Percentiles rank a stretch among this genome's conserved stretches.
Evolutionary conservation across 53 echinoderm and acorn worm species (phyloP).

Genomic region (Antedon mediterranea): DNA sequence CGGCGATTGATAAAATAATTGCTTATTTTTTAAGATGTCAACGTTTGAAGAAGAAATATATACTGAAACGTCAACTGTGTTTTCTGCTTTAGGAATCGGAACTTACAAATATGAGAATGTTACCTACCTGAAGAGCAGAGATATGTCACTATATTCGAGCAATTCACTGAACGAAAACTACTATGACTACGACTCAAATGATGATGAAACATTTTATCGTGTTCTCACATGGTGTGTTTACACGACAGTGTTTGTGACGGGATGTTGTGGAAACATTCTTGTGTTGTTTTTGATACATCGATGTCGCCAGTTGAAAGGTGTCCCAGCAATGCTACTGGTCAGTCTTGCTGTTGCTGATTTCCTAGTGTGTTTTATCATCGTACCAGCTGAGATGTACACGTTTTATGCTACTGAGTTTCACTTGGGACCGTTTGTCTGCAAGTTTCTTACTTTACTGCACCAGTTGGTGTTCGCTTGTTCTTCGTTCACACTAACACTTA

Average conservation of each 20-base stretch:
- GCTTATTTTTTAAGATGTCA: not conserved
- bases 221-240: slow-evolving; percentile 28
- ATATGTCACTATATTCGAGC: not conserved
- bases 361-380: slow-evolving; percentile 26
- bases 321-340: slow-evolving; percentile 42
- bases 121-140: not conserved
- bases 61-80: not conserved
- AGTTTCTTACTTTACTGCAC: slow-evolving; percentile 19
- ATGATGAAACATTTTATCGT: not conserved
- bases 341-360: slow-evolving; percentile 62
- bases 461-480: slow-evolving; percentile 47
- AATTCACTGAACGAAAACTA: not conserved
- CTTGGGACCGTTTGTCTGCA: slow-evolving; percentile 35
- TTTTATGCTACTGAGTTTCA: slow-evolving; percentile 19
- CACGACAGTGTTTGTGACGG: slow-evolving; percentile 27
- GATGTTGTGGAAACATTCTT: slow-evolving; percentile 48
- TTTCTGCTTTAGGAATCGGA: not conserved
- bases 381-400: slow-evolving; percentile 33
- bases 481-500: slow-evolving; percentile 43
- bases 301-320: slow-evolving; percentile 49
- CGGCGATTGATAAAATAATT: not conserved
- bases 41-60: not conserved
- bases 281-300: slow-evolving; percentile 53
- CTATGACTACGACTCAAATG: not conserved
- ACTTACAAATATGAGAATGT: not conserved